Conservation (phyloP, 1,140 invertebrate species). For the Euwallacea similis region DNA sequence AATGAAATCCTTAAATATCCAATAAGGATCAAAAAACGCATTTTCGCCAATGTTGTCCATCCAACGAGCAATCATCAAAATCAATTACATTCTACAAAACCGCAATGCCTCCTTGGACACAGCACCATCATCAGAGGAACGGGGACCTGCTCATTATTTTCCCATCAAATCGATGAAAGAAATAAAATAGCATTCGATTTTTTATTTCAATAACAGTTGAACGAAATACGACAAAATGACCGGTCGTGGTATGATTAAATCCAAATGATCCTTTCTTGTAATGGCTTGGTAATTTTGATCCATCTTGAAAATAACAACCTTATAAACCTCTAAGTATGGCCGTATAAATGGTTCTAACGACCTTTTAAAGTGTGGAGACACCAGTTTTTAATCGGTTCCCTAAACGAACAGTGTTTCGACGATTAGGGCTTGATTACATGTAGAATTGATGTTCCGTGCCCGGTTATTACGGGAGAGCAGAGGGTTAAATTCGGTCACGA, state of each 20-base stretch:
- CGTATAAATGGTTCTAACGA: slow-evolving; percentile 33
- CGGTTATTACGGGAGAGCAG: slow-evolving; percentile 6
- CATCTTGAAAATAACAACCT: slow-evolving; percentile 31
- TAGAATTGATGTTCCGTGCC: slow-evolving; percentile 10
- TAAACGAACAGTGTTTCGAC: slow-evolving; percentile 33
- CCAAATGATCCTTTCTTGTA: slow-evolving; percentile 30
- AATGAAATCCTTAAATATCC: not conserved
- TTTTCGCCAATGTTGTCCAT: not conserved
- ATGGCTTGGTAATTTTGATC: slow-evolving; percentile 27
- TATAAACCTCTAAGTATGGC: slow-evolving; percentile 29
- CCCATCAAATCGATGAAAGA: slow-evolving; percentile 36
- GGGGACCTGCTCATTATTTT: slow-evolving; percentile 23
- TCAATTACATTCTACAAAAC: not conserved
- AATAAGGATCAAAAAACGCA: not conserved
- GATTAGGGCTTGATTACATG: slow-evolving; percentile 30
- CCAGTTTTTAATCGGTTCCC: slow-evolving; percentile 18
- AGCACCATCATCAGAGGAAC: not conserved
- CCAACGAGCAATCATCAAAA: not conserved
- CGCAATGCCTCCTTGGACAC: not conserved
- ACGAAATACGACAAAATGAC: slow-evolving; percentile 30
- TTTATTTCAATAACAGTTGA: slow-evolving; percentile 18
- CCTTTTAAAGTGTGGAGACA: slow-evolving; percentile 32
- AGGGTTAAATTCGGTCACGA: slow-evolving; percentile 23
- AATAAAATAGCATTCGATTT: slow-evolving; percentile 36
- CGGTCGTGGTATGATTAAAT: slow-evolving; percentile 22